Percentiles rank a stretch among this genome's conserved stretches.
Evolutionary conservation across 1,140 invertebrate species (phyloP).

Genomic region (Apocrypta bakeri): DNA sequence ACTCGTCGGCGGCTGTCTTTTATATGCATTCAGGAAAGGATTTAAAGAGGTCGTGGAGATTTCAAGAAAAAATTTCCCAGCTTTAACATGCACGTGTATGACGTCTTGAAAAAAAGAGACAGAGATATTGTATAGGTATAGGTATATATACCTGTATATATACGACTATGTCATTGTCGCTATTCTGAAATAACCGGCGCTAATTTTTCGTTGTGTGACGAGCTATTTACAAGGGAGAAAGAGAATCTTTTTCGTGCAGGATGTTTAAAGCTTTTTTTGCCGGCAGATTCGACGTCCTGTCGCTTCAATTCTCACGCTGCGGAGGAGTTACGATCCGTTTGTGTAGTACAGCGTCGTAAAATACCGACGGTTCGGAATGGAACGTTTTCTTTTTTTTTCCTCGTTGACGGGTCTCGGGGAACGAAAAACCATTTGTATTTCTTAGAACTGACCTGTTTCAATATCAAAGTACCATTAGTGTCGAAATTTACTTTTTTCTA

Average conservation of each 20-base stretch:
- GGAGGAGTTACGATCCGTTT: constrained; percentile 39
- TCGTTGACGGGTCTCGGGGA: constrained; percentile 21
- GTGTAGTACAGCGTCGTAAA: constrained; percentile 33
- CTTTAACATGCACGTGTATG: too few species aligned
- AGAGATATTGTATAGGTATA: neutral
- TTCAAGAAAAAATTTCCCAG: neutral
- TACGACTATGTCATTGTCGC: neutral
- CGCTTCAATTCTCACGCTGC: constrained; percentile 42
- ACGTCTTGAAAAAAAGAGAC: too few species aligned
- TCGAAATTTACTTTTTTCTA: neutral
- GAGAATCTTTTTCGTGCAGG: neutral
- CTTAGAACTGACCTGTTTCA: constrained; percentile 8
- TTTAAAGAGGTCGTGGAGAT: neutral
- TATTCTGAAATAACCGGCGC: neutral
- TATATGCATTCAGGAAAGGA: neutral
- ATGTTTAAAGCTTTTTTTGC: constrained; percentile 16
- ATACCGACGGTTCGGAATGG: constrained; percentile 21
- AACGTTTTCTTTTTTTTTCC: constrained; percentile 27
- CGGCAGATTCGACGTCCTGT: constrained; percentile 24
- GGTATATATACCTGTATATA: neutral
- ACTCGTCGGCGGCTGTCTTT: neutral
- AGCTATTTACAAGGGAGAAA: neutral
- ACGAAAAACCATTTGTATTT: constrained; percentile 49
- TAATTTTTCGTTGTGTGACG: constrained; percentile 30
- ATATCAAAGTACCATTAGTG: neutral